Conservation (phyloP, 2,113 vertebrate species). For the Piprites chloris region DNA sequence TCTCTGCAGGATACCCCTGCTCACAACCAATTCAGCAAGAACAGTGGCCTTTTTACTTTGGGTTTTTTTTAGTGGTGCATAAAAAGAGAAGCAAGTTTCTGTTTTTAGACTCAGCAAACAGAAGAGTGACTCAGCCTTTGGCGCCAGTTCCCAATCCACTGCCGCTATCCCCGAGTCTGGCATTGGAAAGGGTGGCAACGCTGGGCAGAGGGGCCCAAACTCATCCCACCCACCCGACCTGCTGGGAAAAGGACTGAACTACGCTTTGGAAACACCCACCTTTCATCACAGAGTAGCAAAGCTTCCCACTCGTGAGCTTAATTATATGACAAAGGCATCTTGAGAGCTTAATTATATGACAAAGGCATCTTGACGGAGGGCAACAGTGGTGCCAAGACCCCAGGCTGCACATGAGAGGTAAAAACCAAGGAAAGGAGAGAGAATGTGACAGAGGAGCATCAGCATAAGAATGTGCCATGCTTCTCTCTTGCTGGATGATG, state of each 20-base stretch:
- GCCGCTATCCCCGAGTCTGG: not conserved
- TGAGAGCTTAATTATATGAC: not conserved
- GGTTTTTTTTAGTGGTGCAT: not conserved
- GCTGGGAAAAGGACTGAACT: not conserved
- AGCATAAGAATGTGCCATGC: fast-evolving
- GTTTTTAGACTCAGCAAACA: not conserved
- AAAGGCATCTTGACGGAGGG: not conserved
- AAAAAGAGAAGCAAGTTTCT: not conserved
- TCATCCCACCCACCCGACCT: not conserved
- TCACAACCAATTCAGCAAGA: slow-evolving; percentile 3
- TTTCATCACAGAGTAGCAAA: not conserved
- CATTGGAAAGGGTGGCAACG: not conserved
- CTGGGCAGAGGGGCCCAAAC: not conserved
- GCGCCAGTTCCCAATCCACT: not conserved
- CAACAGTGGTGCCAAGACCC: not conserved
- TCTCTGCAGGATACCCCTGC: slow-evolving; percentile 18
- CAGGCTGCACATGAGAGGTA: not conserved
- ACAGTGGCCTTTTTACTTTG: not conserved
- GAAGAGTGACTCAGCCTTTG: not conserved
- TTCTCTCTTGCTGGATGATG: not conserved
- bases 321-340: not conserved
- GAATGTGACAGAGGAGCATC: not conserved
- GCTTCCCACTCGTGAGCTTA: not conserved
- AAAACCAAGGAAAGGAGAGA: not conserved
- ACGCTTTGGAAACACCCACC: not conserved